A percentile compares a stretch with the other conserved stretches of the same genome.
Evolutionary conservation across 2,888 invertebrate species (phyloP).

Genomic region (Hydrotaea diabolus): DNA sequence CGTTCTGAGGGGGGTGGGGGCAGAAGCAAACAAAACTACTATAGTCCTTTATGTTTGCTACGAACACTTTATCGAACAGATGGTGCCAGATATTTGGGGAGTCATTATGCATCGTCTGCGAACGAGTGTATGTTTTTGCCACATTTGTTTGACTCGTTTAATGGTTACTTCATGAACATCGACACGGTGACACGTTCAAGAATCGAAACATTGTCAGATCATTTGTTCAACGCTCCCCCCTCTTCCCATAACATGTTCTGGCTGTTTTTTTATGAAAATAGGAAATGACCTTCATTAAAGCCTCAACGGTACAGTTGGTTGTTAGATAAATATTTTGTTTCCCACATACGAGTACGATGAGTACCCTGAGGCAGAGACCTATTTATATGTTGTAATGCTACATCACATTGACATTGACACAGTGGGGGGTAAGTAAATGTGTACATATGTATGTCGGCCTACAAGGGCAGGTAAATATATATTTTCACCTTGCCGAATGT

Average conservation of each 20-base stretch:
- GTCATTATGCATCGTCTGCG: neutral
- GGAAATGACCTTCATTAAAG: slow-evolving; percentile 51
- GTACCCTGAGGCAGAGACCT: neutral
- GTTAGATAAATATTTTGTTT: neutral
- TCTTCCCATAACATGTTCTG: neutral
- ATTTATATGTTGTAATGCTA: neutral
- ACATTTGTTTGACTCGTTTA: neutral
- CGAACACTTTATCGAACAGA: neutral
- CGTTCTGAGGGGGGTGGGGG: too few relatives aligned
- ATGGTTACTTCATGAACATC: neutral
- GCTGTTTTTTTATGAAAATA: slow-evolving; percentile 2
- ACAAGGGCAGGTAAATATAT: neutral
- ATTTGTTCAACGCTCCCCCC: neutral
- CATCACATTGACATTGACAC: too few relatives aligned
- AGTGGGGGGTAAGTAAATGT: neutral
- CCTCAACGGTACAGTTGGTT: neutral
- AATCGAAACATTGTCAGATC: neutral
- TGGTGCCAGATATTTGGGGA: neutral
- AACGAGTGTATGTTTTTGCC: neutral
- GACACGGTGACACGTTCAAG: slow-evolving; percentile 5
- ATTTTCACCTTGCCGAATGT: neutral
- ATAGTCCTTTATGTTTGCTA: too few relatives aligned
- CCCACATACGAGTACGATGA: too few relatives aligned
- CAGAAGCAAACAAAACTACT: too few relatives aligned
- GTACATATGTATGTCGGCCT: neutral